Evolutionary conservation across 2,888 invertebrate species (phyloP).

Genomic region (Flabesymbios commensalis): DNA sequence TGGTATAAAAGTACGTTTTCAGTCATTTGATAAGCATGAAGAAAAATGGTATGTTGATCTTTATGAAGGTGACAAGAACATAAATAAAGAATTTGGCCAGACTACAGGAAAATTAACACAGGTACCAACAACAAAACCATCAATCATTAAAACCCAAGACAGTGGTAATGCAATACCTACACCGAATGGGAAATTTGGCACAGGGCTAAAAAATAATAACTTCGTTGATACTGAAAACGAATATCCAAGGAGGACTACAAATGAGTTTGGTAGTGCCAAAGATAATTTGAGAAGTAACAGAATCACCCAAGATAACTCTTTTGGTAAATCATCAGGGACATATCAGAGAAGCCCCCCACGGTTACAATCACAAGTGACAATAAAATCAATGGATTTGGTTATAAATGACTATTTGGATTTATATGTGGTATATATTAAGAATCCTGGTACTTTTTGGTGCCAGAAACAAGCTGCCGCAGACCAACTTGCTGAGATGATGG

Average conservation of each 20-base stretch:
- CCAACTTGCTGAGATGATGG: slow-evolving; percentile 38
- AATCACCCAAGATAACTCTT: too few relatives aligned
- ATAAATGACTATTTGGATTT: slow-evolving; percentile 5
- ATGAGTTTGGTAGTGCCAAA: not conserved
- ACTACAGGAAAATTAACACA: not conserved
- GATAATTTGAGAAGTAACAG: too few relatives aligned
- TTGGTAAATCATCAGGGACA: too few relatives aligned
- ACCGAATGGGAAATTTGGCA: too few relatives aligned
- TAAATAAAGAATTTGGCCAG: not conserved
- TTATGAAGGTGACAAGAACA: not conserved
- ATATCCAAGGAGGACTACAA: not conserved
- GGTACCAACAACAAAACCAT: not conserved
- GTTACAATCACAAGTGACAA: not conserved
- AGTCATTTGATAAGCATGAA: not conserved
- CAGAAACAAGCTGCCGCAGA: slow-evolving; percentile 35
- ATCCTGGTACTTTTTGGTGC: slow-evolving; percentile 46
- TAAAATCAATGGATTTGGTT: not conserved
- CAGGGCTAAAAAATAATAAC: too few relatives aligned
- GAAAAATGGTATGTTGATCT: not conserved
- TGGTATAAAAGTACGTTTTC: not conserved
- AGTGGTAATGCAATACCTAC: not conserved
- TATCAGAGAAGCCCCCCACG: too few relatives aligned
- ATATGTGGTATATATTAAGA: slow-evolving; percentile 11
- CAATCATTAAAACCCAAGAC: not conserved
- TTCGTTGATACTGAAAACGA: too few relatives aligned